Evolutionary conservation across 2,888 invertebrate genomes (phyloP), one percentile per base, ranked within the genome.

Genomic region (Lissonota sp.): DNA sequence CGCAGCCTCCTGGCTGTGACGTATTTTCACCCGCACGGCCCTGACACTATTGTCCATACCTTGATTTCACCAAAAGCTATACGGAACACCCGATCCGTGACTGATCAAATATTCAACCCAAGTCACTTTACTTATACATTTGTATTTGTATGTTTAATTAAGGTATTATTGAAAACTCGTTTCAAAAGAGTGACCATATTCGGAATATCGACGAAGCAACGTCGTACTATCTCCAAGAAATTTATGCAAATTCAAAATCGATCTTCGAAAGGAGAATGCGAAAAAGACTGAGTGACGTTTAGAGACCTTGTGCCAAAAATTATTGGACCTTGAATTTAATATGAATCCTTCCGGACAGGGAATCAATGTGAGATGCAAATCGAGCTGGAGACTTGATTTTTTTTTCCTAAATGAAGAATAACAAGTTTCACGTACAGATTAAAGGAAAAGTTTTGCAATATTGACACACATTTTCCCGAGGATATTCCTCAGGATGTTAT

Each of bases 21-120:
- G 6, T 26, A 16, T 12, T 26, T 14, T 44, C 37, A 53, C 67
- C 39, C 51, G 70, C 39, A 37, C 69, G 75, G 66, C 80, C 80
- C 53, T 80, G 80, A 80, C 80, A 80, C 66, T 75, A 80, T 80
- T 80, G 58, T 64, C 16, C 42, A n/a, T 44, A 55, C 71, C 80
- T 80, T 71, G 71, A 71, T 67, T 62, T 67, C 55, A 62, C 66
- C 66, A 62, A 80, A 75, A 80, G 46, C 64, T 66, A n/a, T n/a
- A 42, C 46, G 7, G 46, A 66, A 62, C 44, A 12, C 37, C 64
- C 64, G 58, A 51, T 37, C 12, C 26, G 40, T 63, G 46, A 71
- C 42, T 37, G 44, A 42, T 49, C 67, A 26, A 12, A 12, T 53
- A 67, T 75, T 67, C n/a, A 10, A 62, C 10, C 16, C 10, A 51